Percentiles rank a stretch among this genome's conserved stretches.
Evolutionary conservation across 1,140 invertebrate species (phyloP).

Genomic region (Colletes latitarsis): DNA sequence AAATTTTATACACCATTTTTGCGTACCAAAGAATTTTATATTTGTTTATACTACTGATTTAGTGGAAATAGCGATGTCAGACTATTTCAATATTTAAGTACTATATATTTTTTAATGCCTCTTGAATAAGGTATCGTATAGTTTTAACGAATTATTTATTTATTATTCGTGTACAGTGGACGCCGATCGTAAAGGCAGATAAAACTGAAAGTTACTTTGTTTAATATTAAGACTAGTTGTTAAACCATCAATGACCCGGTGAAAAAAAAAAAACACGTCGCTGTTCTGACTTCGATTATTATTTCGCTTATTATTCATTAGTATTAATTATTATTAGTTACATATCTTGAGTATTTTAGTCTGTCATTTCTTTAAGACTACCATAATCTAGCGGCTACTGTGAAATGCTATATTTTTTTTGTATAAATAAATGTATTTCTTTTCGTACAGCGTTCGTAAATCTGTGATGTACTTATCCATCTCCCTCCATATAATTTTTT

Average conservation of each 20-base stretch:
- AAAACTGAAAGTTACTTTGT: constrained; percentile 5
- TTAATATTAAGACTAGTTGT: constrained; percentile 15
- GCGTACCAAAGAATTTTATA: constrained; percentile 41
- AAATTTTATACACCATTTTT: constrained; percentile 32
- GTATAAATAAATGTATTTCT: constrained; percentile 47
- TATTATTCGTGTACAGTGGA: constrained; percentile 28
- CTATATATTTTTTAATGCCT: constrained; percentile 6
- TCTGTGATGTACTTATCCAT: background rate
- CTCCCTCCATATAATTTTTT: background rate
- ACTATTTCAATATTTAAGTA: constrained; percentile 45
- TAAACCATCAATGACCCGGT: background rate
- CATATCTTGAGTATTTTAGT: background rate
- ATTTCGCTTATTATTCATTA: constrained; percentile 29
- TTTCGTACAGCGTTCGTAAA: constrained; percentile 34
- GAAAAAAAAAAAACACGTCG: background rate
- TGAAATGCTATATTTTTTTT: constrained; percentile 43
- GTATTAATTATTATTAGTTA: constrained; percentile 37
- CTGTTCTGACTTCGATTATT: constrained; percentile 8
- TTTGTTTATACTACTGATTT: constrained; percentile 15
- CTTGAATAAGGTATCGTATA: constrained; percentile 11
- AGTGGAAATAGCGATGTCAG: constrained; percentile 13
- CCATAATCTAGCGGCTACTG: constrained; percentile 21
- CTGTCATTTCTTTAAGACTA: background rate
- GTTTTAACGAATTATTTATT: constrained; percentile 48
- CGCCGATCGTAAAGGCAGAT: background rate